These are phyloP conservation scores for Drosophila quinaria DNA, from an alignment of 2,888 invertebrate species.

Conservation along the genomic window DNA sequence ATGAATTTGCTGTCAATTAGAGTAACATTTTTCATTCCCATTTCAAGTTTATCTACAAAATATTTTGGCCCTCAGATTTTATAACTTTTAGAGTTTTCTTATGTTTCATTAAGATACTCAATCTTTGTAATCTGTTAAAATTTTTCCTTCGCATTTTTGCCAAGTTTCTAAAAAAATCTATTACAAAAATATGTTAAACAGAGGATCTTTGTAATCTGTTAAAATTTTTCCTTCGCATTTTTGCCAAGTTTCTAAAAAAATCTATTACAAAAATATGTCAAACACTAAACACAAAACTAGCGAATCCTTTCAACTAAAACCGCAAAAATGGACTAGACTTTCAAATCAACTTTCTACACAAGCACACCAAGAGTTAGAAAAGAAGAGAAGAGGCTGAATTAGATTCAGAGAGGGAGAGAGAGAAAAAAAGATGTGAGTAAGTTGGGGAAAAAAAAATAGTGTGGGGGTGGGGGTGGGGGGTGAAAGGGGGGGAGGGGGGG, in stretches of 20 bases:
- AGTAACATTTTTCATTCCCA: background rate
- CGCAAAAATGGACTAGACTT: slow-evolving; percentile 60
- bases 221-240: no score
- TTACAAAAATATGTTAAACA: background rate
- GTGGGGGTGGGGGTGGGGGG: no score
- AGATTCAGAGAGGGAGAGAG: background rate
- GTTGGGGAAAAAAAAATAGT: no score
- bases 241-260: no score
- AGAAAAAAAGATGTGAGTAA: no score
- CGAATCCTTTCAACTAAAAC: slow-evolving; percentile 51
- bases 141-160: background rate
- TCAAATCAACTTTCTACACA: slow-evolving; percentile 55
- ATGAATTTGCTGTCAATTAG: background rate
- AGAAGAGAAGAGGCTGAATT: slow-evolving; percentile 11
- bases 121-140: background rate
- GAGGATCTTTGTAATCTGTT: no score
- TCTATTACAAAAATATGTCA: background rate
- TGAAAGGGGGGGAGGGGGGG: no score
- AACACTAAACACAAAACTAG: slow-evolving; percentile 15
- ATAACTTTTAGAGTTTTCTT: background rate
- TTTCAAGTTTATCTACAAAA: no score
- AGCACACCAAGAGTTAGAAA: background rate
- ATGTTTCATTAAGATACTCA: background rate
- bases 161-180: background rate
- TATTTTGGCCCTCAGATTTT: background rate